Conservation (phyloP, 2,113 vertebrate species). For the Fregata magnificens region DNA sequence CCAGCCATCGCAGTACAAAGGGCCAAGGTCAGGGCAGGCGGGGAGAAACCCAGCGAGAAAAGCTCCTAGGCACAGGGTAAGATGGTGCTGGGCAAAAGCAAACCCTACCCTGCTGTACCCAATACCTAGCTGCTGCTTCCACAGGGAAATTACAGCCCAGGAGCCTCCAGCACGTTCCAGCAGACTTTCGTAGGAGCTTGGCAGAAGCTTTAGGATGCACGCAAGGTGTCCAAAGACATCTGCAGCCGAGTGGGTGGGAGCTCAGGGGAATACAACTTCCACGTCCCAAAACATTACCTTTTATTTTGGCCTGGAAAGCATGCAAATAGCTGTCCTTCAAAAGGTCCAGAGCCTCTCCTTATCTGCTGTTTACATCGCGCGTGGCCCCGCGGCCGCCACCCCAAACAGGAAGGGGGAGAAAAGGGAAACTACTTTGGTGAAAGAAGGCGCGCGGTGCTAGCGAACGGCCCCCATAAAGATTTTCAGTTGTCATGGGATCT, state of each 20-base stretch:
- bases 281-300: not conserved
- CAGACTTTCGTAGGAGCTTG: not conserved
- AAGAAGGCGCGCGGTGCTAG: rapidly evolving
- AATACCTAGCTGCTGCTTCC: not conserved
- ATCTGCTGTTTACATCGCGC: rapidly evolving
- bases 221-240: not conserved
- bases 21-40: not conserved
- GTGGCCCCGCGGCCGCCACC: rapidly evolving
- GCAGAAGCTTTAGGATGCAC: not conserved
- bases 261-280: not conserved
- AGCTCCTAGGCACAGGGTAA: not conserved
- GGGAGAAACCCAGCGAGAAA: not conserved
- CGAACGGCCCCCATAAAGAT: not conserved
- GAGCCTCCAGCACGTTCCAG: not conserved
- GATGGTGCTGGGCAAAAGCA: not conserved
- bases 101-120: not conserved
- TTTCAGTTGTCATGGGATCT: not conserved
- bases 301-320: not conserved
- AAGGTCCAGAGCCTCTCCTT: not conserved
- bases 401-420: not conserved
- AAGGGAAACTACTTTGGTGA: not conserved
- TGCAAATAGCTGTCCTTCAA: not conserved
- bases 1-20: not conserved
- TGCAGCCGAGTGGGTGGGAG: not conserved
- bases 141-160: not conserved